A percentile compares a stretch with the other conserved stretches of the same genome.
Evolutionary conservation across 1,140 invertebrate species (phyloP).

Genomic region (Carcinoscorpius rotundicauda): DNA sequence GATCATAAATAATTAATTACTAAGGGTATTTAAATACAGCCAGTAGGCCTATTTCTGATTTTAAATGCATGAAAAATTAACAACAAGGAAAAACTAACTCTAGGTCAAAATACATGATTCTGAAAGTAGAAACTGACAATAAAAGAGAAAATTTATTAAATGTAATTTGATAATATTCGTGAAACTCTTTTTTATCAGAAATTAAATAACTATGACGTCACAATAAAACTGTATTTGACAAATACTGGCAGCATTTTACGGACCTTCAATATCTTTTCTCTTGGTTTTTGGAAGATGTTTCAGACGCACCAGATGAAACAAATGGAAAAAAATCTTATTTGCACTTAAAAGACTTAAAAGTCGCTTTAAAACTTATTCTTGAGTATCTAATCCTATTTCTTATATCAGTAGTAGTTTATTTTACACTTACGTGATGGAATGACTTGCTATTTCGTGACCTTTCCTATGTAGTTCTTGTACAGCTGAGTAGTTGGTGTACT

Average conservation of each 20-base stretch:
- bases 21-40: slow-evolving; percentile 7
- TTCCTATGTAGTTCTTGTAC: slow-evolving; percentile 76
- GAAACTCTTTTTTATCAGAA: not conserved
- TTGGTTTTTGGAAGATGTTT: too few relatives aligned
- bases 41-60: slow-evolving; percentile 9
- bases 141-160: too few relatives aligned
- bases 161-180: too few relatives aligned
- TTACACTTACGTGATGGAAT: slow-evolving; percentile 59
- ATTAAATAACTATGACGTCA: too few relatives aligned
- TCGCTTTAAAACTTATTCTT: not conserved
- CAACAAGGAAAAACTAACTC: not conserved
- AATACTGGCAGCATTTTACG: too few relatives aligned
- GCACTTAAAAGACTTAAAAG: not conserved
- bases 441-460: slow-evolving; percentile 85
- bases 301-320: not conserved
- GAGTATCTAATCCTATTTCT: not conserved
- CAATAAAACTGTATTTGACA: too few relatives aligned
- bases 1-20: not conserved
- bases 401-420: not conserved
- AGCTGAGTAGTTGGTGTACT: slow-evolving; percentile 89
- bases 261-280: too few relatives aligned
- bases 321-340: slow-evolving; percentile 2
- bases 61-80: not conserved
- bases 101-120: slow-evolving; percentile 2
- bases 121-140: too few relatives aligned